These are phyloP conservation scores for Urosaurus nigricauda DNA, from an alignment of 2,797 vertebrate genomes.

Conservation along the genomic window DNA sequence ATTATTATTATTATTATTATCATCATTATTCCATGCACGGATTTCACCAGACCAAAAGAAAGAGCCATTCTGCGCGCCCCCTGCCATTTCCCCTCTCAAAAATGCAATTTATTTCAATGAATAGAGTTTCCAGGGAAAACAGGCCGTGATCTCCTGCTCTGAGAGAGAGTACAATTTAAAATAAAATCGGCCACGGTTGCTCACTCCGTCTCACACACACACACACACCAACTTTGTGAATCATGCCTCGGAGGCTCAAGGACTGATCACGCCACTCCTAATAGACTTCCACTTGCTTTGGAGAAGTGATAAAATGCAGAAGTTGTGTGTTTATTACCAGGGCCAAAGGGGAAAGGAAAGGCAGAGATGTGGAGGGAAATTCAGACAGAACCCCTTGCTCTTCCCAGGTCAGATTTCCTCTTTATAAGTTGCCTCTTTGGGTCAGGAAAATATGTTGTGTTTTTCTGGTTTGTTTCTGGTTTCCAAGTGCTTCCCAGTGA, in stretches of 20 bases:
- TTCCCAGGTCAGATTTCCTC: conserved; percentile 9
- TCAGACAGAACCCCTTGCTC: not conserved
- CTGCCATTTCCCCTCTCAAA: not conserved
- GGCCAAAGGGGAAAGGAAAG: not conserved
- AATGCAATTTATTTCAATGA: not conserved
- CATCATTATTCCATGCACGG: not conserved
- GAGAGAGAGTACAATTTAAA: conserved; percentile 36
- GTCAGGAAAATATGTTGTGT: not conserved
- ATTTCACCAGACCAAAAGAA: not conserved
- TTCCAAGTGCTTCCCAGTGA: not conserved
- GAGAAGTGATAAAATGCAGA: conserved; percentile 43
- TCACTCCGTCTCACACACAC: not conserved
- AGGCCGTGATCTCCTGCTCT: not conserved
- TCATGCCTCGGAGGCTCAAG: conserved; percentile 25
- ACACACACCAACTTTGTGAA: conserved; percentile 22
- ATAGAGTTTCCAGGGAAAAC: not conserved
- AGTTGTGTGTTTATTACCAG: conserved; percentile 24
- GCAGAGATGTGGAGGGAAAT: not conserved
- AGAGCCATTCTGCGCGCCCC: no score
- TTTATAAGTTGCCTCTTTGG: conserved; percentile 8
- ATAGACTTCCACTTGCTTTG: not conserved
- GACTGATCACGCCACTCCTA: conserved; percentile 27
- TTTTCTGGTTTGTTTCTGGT: not conserved
- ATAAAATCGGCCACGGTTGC: conserved; percentile 20
- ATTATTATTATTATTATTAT: no score